Evolutionary conservation across 2,888 invertebrate species (phyloP).

Genomic region (Lepidochrysops patricia): DNA sequence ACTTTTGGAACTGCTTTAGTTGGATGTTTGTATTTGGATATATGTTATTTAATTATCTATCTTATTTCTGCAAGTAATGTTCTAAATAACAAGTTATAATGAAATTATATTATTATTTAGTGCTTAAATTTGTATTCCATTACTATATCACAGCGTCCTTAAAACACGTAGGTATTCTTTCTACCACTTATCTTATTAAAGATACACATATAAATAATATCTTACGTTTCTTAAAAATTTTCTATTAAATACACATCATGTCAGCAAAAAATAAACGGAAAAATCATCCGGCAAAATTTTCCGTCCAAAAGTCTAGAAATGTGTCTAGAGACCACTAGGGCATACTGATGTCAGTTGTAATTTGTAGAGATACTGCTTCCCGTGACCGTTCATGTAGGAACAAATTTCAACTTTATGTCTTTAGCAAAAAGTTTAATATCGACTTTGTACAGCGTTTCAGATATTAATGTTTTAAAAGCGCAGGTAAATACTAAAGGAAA

Average conservation of each 20-base stretch:
- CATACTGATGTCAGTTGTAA: slow-evolving; percentile 6
- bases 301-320: not conserved
- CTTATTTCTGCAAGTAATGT: not conserved
- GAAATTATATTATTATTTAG: too few species aligned
- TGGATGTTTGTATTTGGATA: not conserved
- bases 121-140: too few species aligned
- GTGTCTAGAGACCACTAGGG: slow-evolving; percentile 4
- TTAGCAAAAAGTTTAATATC: not conserved
- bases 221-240: too few species aligned
- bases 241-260: not conserved
- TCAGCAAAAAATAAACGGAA: not conserved
- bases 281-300: not conserved
- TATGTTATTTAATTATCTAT: not conserved
- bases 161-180: too few species aligned
- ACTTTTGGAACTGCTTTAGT: slow-evolving; percentile 1
- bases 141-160: too few species aligned
- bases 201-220: slow-evolving; percentile 6
- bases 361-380: not conserved
- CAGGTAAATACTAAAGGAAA: not conserved
- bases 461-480: slow-evolving; percentile 1
- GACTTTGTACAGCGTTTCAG: not conserved
- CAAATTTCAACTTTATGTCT: not conserved
- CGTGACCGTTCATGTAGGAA: not conserved
- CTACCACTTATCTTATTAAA: too few species aligned
- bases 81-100: not conserved